Percentiles rank a stretch among this genome's conserved stretches.
phyloP scores from a whole-genome alignment of 2,113 vertebrate species.

The Calidris pugnax region DNA sequence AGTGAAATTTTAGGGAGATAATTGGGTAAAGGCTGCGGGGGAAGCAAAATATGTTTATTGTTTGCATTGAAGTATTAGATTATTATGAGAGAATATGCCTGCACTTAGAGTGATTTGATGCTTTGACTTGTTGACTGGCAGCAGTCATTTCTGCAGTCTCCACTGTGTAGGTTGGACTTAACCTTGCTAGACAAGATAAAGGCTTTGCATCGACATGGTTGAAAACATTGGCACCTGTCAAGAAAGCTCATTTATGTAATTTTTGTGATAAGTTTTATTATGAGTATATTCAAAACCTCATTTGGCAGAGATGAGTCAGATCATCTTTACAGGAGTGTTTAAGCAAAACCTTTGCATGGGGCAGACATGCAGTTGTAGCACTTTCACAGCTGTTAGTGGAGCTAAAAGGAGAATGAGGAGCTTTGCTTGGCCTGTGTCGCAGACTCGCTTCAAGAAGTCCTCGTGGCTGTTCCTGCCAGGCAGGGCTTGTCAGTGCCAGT shows the following conservation, averaged over 20 bases:
- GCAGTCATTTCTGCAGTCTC: neutral
- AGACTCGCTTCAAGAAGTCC: neutral
- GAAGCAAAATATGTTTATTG: neutral
- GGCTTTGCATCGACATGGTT: neutral
- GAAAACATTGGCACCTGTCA: neutral
- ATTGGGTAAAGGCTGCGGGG: neutral
- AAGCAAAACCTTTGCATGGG: neutral
- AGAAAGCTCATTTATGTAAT: neutral
- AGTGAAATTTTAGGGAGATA: neutral
- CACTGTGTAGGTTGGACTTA: neutral
- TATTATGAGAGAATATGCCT: neutral
- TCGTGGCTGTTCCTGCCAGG: neutral
- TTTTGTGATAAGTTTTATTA: neutral
- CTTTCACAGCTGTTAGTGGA: neutral
- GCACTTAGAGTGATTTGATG: neutral
- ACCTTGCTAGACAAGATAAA: neutral
- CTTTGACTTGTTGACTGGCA: slow-evolving; percentile 16
- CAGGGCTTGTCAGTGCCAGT: neutral
- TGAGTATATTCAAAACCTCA: neutral
- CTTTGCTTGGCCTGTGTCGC: neutral
- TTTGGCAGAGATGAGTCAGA: neutral
- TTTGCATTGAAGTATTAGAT: neutral
- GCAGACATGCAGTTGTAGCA: neutral
- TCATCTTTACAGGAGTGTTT: neutral
- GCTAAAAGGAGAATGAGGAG: neutral